Percentiles rank a stretch among this genome's conserved stretches.
Conservation (phyloP, 2,113 vertebrate species). For the Vanacampus margaritifer region DNA sequence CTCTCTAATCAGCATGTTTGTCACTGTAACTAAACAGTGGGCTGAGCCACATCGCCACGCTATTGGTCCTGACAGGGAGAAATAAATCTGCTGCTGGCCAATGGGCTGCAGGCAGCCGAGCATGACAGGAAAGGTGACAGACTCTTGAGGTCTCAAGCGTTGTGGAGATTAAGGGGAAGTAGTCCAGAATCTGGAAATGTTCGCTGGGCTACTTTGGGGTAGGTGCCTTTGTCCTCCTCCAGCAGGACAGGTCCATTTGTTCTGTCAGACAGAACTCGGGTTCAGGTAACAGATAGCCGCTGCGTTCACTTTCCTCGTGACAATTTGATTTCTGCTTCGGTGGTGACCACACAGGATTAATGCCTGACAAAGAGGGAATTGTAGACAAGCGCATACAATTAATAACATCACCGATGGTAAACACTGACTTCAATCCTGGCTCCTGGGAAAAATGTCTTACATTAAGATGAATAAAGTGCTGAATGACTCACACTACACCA, state of each 20-base stretch:
- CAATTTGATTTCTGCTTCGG: slow-evolving; percentile 23
- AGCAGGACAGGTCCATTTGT: slow-evolving; percentile 73
- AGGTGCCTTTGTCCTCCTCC: slow-evolving; percentile 54
- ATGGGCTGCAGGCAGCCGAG: slow-evolving; percentile 72
- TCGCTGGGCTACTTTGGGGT: slow-evolving; percentile 53
- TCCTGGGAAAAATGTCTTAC: background rate
- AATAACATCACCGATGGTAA: background rate
- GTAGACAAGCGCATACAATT: background rate
- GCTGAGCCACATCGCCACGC: slow-evolving; percentile 66
- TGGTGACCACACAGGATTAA: slow-evolving; percentile 32
- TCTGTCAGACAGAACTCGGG: slow-evolving; percentile 60
- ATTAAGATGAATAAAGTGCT: background rate
- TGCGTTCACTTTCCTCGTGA: slow-evolving; percentile 51
- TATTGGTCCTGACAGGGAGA: slow-evolving; percentile 80
- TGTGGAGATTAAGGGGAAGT: slow-evolving; percentile 71
- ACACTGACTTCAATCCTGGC: background rate
- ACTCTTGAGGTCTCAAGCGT: slow-evolving; percentile 69
- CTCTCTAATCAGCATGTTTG: slow-evolving; percentile 81
- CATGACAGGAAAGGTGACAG: slow-evolving; percentile 71
- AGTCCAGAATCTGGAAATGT: slow-evolving; percentile 58
- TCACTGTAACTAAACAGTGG: slow-evolving; percentile 82
- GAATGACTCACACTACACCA: background rate
- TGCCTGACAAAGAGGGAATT: slow-evolving; percentile 6
- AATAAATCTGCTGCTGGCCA: slow-evolving; percentile 82
- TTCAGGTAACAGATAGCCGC: slow-evolving; percentile 63